These are phyloP conservation scores for Zaprionus gabonicus DNA, from an alignment of 1,140 invertebrate species.

Conservation along the genomic window DNA sequence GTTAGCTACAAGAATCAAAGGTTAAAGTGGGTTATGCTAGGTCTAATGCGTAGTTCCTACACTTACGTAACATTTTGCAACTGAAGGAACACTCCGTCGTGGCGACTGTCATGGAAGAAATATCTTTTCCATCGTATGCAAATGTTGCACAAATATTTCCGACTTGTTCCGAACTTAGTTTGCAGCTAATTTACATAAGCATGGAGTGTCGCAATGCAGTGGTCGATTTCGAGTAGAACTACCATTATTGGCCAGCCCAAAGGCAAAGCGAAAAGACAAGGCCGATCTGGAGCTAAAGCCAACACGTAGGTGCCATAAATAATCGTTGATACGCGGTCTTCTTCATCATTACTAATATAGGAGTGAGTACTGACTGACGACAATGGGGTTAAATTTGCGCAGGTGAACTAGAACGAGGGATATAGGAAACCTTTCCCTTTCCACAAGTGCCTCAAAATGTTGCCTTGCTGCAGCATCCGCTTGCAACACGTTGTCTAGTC, in stretches of 20 bases:
- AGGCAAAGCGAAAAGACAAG: background rate
- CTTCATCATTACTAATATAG: constrained; percentile 45
- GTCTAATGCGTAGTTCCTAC: background rate
- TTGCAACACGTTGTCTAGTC: constrained; percentile 70
- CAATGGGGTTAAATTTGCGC: background rate
- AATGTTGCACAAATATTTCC: constrained; percentile 39
- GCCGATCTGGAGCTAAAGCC: background rate
- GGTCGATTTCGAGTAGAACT: constrained; percentile 20
- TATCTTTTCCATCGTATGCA: constrained; percentile 37
- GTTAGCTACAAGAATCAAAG: background rate
- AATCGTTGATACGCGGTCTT: constrained; percentile 22
- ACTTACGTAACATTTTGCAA: constrained; percentile 24
- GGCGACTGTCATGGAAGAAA: constrained; percentile 28
- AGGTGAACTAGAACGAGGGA: constrained; percentile 11
- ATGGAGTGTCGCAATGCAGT: constrained; percentile 48
- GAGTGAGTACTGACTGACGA: constrained; percentile 29
- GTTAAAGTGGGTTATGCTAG: background rate
- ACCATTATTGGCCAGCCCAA: constrained; percentile 36
- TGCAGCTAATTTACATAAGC: constrained; percentile 39
- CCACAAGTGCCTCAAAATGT: constrained; percentile 39
- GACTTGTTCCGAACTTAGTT: constrained; percentile 3
- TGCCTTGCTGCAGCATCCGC: constrained; percentile 56
- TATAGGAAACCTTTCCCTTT: constrained; percentile 21
- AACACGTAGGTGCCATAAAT: constrained; percentile 36
- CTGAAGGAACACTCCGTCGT: constrained; percentile 10